These are phyloP conservation scores for Cochlearius cochlearius DNA, from an alignment of 2,113 vertebrate species.

Conservation along the genomic window DNA sequence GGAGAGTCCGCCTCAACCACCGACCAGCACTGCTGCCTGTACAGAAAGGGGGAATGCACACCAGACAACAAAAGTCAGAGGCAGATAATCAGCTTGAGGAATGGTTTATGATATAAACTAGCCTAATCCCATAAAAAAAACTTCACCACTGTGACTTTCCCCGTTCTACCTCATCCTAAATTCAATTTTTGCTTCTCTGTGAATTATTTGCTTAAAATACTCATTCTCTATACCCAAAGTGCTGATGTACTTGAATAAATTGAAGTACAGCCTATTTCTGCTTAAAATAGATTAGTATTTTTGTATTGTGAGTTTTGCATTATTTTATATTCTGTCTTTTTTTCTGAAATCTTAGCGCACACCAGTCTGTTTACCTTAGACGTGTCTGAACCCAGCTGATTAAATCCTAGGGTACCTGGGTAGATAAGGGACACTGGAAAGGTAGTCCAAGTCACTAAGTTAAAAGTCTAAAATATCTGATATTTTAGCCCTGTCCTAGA, in stretches of 20 bases:
- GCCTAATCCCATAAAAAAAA: not conserved
- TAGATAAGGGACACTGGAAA: not conserved
- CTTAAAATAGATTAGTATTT: not conserved
- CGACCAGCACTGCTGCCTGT: not conserved
- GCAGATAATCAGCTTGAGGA: not conserved
- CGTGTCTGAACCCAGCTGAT: not conserved
- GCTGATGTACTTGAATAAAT: not conserved
- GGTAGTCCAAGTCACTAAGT: not conserved
- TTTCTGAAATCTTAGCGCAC: not conserved
- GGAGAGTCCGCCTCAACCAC: not conserved
- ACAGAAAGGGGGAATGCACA: not conserved
- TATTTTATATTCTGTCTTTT: not conserved
- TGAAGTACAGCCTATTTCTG: not conserved
- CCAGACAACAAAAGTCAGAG: not conserved
- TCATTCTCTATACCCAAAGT: not conserved
- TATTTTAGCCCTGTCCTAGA: not conserved
- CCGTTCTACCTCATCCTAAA: not conserved
- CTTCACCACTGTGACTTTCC: not conserved
- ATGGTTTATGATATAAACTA: not conserved
- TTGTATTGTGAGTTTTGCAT: not conserved
- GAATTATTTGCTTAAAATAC: not conserved
- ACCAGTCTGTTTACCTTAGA: not conserved
- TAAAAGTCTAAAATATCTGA: not conserved
- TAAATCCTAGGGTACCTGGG: not conserved
- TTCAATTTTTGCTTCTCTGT: not conserved